phyloP scores from a whole-genome alignment of 2,113 vertebrate species.

The Grantiella picta region DNA sequence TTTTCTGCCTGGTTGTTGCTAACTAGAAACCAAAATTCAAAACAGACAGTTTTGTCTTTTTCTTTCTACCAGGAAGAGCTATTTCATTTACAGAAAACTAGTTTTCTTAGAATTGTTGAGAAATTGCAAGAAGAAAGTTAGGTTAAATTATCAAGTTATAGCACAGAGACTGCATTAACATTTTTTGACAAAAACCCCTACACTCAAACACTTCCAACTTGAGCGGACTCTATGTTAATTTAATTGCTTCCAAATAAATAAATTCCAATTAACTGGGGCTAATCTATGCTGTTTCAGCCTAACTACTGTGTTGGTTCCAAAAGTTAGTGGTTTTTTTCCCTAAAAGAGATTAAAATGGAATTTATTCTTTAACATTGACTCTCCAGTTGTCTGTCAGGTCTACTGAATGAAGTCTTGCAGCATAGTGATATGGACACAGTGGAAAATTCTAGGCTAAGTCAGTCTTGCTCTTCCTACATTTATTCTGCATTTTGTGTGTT shows the following conservation, averaged over 20 bases:
- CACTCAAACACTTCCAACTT: not conserved
- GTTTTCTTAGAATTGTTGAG: not conserved
- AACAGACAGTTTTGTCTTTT: not conserved
- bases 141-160: not conserved
- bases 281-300: not conserved
- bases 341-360: not conserved
- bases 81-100: not conserved
- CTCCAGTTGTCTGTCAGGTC: not conserved
- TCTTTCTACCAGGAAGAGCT: not conserved
- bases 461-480: not conserved
- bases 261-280: not conserved
- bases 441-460: not conserved
- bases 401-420: not conserved
- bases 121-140: not conserved
- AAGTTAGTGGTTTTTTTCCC: not conserved
- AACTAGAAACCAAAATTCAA: not conserved
- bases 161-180: not conserved
- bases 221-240: not conserved
- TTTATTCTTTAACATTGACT: not conserved
- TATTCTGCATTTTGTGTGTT: not conserved
- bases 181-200: not conserved
- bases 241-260: not conserved
- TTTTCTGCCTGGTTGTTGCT: not conserved
- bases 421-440: rapidly evolving
- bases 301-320: not conserved